These are phyloP conservation scores for Caradrina kadenii DNA, from an alignment of 2,888 invertebrate species.

Conservation along the genomic window DNA sequence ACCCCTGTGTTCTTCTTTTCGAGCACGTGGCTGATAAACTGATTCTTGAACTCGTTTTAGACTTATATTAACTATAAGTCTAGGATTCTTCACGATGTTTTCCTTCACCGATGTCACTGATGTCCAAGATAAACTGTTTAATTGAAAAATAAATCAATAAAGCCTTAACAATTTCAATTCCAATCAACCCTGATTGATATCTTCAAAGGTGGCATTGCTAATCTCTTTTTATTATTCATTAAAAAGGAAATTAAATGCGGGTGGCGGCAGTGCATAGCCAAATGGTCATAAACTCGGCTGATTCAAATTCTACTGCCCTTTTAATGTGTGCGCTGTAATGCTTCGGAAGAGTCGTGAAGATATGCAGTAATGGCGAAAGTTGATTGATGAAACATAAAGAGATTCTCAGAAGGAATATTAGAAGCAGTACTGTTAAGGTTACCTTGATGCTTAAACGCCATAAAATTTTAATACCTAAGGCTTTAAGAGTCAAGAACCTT, in stretches of 20 bases:
- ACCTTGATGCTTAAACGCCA: too few relatives aligned
- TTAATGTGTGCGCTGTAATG: slow-evolving; percentile 44
- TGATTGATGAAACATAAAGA: not conserved
- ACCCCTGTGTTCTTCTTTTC: too few relatives aligned
- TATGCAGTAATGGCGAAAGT: not conserved
- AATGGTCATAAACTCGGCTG: slow-evolving; percentile 63
- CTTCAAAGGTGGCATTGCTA: slow-evolving; percentile 32
- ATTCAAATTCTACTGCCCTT: slow-evolving; percentile 56
- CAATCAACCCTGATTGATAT: slow-evolving; percentile 39
- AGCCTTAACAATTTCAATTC: slow-evolving; percentile 32
- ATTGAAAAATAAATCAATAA: slow-evolving; percentile 26
- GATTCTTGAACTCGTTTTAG: too few relatives aligned
- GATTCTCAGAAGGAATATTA: too few relatives aligned
- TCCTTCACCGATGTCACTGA: too few relatives aligned
- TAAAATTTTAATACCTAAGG: too few relatives aligned
- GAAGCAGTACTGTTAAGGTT: too few relatives aligned
- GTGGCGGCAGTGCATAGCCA: slow-evolving; percentile 62
- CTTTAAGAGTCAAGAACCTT: too few relatives aligned
- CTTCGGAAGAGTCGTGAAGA: slow-evolving; percentile 18
- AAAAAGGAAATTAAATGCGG: slow-evolving; percentile 61
- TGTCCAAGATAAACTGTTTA: not conserved
- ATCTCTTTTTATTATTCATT: slow-evolving; percentile 70
- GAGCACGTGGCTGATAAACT: too few relatives aligned
- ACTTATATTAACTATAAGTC: too few relatives aligned
- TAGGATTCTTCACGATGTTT: too few relatives aligned